phyloP scores from a whole-genome alignment of 2,888 invertebrate species.

The Arctia plantaginis region DNA sequence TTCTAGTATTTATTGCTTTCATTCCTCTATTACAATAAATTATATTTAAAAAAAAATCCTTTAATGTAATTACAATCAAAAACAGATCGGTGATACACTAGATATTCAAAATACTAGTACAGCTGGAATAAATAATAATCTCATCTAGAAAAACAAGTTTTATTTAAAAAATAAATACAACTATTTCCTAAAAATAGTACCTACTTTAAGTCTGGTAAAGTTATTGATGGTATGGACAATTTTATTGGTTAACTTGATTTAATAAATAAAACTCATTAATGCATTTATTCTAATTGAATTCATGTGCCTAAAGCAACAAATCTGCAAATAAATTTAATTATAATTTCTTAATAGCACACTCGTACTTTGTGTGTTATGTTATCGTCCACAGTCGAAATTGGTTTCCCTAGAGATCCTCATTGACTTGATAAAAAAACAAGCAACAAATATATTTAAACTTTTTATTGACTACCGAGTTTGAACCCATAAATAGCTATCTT shows the following conservation, averaged over 20 bases:
- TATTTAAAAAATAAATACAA: no score
- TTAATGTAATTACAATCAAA: no score
- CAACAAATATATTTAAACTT: no score
- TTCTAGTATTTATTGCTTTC: neutral
- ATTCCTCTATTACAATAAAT: neutral
- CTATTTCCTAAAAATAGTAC: no score
- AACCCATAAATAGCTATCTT: no score
- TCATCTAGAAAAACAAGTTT: neutral
- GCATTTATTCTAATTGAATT: neutral
- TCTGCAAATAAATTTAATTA: neutral
- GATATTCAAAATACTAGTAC: neutral
- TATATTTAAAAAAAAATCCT: neutral
- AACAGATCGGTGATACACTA: neutral
- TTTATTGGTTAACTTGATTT: neutral
- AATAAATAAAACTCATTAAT: no score
- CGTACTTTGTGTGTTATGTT: neutral
- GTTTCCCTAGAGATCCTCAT: no score
- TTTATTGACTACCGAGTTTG: no score
- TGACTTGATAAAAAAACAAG: no score
- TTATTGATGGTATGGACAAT: neutral
- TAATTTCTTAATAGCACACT: neutral
- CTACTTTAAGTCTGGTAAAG: no score
- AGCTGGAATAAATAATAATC: neutral
- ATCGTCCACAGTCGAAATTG: no score
- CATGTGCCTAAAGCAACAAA: neutral